phyloP scores from a whole-genome alignment of 2,113 vertebrate species.

The Heterotilapia buettikoferi region DNA sequence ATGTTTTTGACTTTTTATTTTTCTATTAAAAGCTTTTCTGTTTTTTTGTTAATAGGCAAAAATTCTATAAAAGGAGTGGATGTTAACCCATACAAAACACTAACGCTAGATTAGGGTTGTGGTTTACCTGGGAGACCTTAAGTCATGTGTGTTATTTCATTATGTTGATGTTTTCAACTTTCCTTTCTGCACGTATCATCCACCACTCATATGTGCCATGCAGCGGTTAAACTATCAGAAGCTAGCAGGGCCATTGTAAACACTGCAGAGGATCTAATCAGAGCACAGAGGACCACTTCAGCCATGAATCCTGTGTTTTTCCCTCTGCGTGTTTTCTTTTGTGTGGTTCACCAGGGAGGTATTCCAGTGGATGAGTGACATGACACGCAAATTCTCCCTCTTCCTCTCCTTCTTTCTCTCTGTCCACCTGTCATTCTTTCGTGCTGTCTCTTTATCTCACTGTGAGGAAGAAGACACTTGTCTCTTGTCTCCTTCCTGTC shows the following conservation, averaged over 20 bases:
- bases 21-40: background rate
- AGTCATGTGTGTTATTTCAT: background rate
- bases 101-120: background rate
- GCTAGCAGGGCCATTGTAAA: background rate
- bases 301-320: background rate
- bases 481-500: slow-evolving; percentile 28
- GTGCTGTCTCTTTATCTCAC: slow-evolving; percentile 16
- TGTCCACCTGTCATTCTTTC: background rate
- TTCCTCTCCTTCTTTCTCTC: background rate
- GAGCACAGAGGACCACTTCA: background rate
- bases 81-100: background rate
- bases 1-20: background rate
- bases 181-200: background rate
- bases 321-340: background rate
- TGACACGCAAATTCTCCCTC: background rate
- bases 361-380: slow-evolving; percentile 47
- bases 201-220: background rate
- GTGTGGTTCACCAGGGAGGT: background rate
- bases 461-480: slow-evolving; percentile 16
- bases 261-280: background rate
- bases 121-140: background rate
- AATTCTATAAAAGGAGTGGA: background rate
- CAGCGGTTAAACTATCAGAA: background rate
- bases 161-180: background rate
- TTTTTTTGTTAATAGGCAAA: background rate